These are phyloP conservation scores for Nannobrachium achirus DNA, from an alignment of 2,113 vertebrate species.

Conservation along the genomic window DNA sequence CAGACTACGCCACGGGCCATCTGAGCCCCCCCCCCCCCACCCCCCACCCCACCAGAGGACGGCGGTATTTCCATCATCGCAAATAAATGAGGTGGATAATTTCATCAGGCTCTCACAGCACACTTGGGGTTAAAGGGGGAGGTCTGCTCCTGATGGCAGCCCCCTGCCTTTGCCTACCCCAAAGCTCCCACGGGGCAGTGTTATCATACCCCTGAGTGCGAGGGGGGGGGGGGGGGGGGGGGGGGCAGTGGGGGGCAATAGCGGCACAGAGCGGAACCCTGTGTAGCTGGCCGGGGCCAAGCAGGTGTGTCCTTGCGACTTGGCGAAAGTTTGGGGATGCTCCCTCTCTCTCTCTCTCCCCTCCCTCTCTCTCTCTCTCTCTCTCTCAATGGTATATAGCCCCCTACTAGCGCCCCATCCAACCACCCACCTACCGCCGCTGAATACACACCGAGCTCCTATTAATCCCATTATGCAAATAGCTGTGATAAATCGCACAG, in stretches of 20 bases:
- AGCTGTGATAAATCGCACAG: conserved; percentile 55
- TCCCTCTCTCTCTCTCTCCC: background rate
- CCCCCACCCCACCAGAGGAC: conserved; percentile 35
- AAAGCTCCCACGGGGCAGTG: conserved; percentile 20
- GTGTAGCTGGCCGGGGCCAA: conserved; percentile 51
- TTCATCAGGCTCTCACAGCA: conserved; percentile 50
- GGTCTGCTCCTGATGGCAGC: background rate
- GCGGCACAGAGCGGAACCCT: conserved; percentile 18
- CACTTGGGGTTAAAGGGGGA: conserved; percentile 28
- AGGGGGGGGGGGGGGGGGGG: background rate
- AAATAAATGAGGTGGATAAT: conserved; percentile 49
- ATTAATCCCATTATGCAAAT: conserved; percentile 79
- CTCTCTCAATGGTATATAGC: conserved; percentile 52
- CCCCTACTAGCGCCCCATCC: conserved; percentile 1
- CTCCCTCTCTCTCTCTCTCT: conserved; percentile 23
- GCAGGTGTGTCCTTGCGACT: conserved; percentile 61
- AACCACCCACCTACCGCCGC: conserved; percentile 20
- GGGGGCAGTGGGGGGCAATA: background rate
- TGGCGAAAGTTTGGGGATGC: conserved; percentile 7
- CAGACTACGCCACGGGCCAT: conserved; percentile 20
- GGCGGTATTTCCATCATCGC: conserved; percentile 8
- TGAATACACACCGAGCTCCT: conserved; percentile 64
- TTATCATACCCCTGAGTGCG: conserved; percentile 45
- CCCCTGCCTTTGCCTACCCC: background rate
- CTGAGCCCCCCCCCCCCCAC: conserved; percentile 27